Conservation (phyloP, 2,797 vertebrate genomes). For the Gadopsis marmoratus region DNA sequence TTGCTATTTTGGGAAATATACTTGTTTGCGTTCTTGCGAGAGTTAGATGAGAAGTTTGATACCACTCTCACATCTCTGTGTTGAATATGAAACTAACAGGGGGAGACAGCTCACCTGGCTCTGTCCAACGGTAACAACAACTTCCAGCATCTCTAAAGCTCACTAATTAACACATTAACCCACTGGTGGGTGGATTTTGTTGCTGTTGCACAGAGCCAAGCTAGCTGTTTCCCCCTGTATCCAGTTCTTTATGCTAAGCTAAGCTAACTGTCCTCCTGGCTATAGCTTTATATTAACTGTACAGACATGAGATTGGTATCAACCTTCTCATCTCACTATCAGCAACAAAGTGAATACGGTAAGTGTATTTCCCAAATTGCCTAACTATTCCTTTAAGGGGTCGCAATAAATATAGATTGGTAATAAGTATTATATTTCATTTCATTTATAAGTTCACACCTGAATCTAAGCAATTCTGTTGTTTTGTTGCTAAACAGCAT, state of each 20-base stretch:
- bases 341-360: too few species aligned
- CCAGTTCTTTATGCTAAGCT: slow-evolving; percentile 2
- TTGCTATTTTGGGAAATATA: not conserved
- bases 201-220: not conserved
- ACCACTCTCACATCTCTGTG: not conserved
- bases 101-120: not conserved
- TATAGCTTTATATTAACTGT: not conserved
- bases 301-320: not conserved
- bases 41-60: not conserved
- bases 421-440: not conserved
- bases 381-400: not conserved
- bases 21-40: not conserved
- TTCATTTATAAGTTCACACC: not conserved
- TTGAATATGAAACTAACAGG: not conserved
- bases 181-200: not conserved
- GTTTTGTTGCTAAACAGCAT: not conserved
- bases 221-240: not conserved
- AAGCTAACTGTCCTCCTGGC: not conserved
- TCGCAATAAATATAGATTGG: not conserved
- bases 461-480: not conserved
- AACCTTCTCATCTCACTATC: not conserved
- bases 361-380: not conserved
- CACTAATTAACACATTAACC: not conserved
- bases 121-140: not conserved
- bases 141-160: not conserved